phyloP scores from a whole-genome alignment of 2,113 vertebrate genomes.

The Candoia aspera region DNA sequence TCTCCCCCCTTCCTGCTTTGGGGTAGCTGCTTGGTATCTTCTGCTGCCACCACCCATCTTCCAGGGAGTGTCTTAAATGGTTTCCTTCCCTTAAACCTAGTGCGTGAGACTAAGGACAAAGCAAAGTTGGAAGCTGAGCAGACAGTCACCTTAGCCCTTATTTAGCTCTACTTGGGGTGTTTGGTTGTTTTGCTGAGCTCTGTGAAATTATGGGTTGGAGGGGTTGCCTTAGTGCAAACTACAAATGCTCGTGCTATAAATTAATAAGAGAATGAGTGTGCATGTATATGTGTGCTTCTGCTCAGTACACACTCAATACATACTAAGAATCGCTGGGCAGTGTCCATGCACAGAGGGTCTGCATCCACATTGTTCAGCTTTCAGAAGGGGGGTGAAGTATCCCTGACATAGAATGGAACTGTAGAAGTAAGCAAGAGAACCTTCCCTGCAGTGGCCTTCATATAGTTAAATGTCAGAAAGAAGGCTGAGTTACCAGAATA shows the following conservation, averaged over 20 bases:
- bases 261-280: too few species aligned
- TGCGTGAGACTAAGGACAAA: background rate
- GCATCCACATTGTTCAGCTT: background rate
- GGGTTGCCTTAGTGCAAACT: background rate
- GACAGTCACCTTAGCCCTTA: background rate
- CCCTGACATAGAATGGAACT: background rate
- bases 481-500: constrained; percentile 23
- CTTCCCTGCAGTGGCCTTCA: background rate
- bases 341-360: background rate
- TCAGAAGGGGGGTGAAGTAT: background rate
- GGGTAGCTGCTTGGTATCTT: background rate
- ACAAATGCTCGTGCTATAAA: too few species aligned
- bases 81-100: background rate
- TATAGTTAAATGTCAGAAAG: background rate
- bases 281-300: background rate
- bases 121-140: background rate
- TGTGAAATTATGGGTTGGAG: background rate
- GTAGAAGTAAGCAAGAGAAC: background rate
- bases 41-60: background rate
- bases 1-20: too few species aligned
- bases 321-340: background rate
- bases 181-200: background rate
- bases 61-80: background rate
- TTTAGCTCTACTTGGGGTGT: background rate
- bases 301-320: background rate